phyloP scores from a whole-genome alignment of 2,113 vertebrate genomes.

The Anguilla japonica region DNA sequence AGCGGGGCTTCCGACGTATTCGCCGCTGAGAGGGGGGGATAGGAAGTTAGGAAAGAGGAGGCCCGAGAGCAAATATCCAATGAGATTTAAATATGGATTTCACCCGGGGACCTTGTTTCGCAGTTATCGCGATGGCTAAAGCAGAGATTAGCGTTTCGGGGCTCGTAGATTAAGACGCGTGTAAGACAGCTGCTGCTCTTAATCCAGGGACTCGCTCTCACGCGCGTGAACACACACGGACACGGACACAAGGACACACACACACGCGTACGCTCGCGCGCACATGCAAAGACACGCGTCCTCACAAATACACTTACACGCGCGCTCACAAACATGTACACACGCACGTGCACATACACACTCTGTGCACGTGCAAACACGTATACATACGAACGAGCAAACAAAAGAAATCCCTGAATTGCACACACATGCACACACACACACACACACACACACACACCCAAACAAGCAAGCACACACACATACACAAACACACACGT shows the following conservation, averaged over 20 bases:
- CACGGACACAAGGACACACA: not conserved
- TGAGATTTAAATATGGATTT: not conserved
- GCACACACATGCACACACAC: not conserved
- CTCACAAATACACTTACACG: not conserved
- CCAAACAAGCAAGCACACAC: no score
- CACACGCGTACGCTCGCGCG: not conserved
- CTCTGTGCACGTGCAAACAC: no score
- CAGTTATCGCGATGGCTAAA: not conserved
- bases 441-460: no score
- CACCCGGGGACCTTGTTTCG: not conserved
- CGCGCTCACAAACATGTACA: no score
- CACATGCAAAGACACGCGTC: not conserved
- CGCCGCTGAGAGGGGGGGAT: not conserved
- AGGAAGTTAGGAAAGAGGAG: not conserved
- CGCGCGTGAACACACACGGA: not conserved
- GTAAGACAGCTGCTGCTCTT: conserved; percentile 1
- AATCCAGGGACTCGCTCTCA: not conserved
- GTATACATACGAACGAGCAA: no score
- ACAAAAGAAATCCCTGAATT: no score
- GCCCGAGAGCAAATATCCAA: not conserved
- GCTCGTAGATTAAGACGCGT: not conserved
- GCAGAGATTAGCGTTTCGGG: not conserved
- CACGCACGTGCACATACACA: no score
- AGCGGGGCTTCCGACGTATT: not conserved
- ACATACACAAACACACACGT: no score